phyloP scores from a whole-genome alignment of 2,113 vertebrate genomes.

The Lepus europaeus region DNA sequence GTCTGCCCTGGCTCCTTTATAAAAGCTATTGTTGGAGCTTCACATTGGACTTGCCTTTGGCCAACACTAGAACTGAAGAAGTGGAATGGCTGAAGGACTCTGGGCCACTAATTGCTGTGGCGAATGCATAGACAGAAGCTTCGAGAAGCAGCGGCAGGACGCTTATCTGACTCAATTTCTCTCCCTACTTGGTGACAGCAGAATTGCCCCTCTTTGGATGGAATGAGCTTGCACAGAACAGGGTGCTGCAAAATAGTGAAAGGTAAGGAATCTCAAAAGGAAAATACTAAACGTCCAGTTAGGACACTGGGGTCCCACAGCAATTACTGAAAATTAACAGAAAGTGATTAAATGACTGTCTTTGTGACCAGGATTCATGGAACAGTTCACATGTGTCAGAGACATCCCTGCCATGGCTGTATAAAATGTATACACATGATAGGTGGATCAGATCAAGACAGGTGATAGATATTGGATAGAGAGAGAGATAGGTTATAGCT shows the following conservation, averaged over 20 bases:
- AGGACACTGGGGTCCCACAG: neutral
- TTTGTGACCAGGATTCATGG: neutral
- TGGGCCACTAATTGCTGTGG: neutral
- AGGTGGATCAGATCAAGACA: neutral
- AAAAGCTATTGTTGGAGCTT: neutral
- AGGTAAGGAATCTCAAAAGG: neutral
- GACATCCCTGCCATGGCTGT: neutral
- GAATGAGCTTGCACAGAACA: neutral
- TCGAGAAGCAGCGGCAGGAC: neutral
- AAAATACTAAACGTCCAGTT: neutral
- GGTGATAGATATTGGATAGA: neutral
- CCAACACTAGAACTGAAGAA: neutral
- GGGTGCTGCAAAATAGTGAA: neutral
- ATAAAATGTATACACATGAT: neutral
- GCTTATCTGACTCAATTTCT: neutral
- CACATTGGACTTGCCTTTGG: neutral
- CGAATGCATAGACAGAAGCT: neutral
- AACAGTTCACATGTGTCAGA: neutral
- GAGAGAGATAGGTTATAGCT: neutral
- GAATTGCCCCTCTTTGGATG: neutral
- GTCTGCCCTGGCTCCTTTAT: neutral
- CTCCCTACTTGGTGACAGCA: neutral
- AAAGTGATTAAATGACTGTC: neutral
- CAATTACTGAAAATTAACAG: constrained; percentile 14
- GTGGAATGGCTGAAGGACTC: neutral